Evolutionary conservation across 2,888 invertebrate species (phyloP).

Genomic region (Achlya flavicornis): DNA sequence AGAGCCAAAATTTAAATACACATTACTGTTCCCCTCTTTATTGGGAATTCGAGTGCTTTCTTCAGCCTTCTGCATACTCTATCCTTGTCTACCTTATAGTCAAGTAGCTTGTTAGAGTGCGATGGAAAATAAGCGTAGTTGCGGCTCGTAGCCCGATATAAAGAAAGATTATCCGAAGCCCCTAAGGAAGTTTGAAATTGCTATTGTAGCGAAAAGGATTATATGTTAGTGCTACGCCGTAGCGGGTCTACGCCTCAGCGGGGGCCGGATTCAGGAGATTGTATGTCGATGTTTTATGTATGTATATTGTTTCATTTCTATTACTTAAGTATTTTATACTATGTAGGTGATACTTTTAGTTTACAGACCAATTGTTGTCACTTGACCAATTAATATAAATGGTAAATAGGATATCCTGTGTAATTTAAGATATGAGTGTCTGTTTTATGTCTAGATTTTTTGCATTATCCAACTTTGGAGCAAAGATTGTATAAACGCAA

Average conservation of each 20-base stretch:
- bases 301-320: constrained; percentile 36
- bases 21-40: constrained; percentile 82
- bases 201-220: constrained; percentile 85
- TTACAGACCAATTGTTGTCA: background rate
- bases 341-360: constrained; percentile 10
- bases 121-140: constrained; percentile 57
- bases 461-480: too few species aligned
- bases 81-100: constrained; percentile 45
- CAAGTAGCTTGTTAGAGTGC: constrained; percentile 41
- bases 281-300: constrained; percentile 51
- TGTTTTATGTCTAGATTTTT: too few species aligned
- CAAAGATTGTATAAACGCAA: too few species aligned
- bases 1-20: constrained; percentile 82
- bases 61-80: constrained; percentile 53
- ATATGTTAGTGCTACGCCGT: constrained; percentile 83
- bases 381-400: background rate
- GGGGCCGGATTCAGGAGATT: constrained; percentile 62
- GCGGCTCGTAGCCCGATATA: constrained; percentile 78
- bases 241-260: constrained; percentile 67
- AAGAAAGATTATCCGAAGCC: constrained; percentile 85
- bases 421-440: too few species aligned
- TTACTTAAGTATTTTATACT: constrained; percentile 7
- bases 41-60: constrained; percentile 77
- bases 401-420: too few species aligned
- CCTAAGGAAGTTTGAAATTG: constrained; percentile 85